These are phyloP conservation scores for Enhydra lutris DNA, from an alignment of 2,113 vertebrate species.

Conservation along the genomic window DNA sequence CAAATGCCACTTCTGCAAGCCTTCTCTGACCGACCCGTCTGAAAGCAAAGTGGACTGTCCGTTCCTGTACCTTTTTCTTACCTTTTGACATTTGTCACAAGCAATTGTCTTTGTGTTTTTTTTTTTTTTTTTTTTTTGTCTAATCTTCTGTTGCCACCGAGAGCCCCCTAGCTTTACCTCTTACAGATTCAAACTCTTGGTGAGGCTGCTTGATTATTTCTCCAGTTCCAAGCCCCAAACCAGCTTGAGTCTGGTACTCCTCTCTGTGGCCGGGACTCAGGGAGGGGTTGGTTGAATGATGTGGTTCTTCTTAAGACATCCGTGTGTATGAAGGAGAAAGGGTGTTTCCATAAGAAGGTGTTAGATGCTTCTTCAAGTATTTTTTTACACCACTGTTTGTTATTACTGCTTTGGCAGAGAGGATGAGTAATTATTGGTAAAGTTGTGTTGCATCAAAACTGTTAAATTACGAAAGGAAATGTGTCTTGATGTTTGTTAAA, in stretches of 20 bases:
- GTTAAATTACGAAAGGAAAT: background rate
- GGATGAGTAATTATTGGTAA: background rate
- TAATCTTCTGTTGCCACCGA: background rate
- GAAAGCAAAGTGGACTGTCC: background rate
- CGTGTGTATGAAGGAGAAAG: background rate
- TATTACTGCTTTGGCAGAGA: background rate
- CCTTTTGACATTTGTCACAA: background rate
- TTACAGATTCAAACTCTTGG: background rate
- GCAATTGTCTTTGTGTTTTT: background rate
- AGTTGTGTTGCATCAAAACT: background rate
- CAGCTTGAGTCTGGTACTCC: background rate
- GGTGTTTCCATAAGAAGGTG: background rate
- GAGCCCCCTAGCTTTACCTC: background rate
- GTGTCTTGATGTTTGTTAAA: background rate
- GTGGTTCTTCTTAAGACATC: background rate
- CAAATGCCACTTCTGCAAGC: background rate
- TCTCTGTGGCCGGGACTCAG: background rate
- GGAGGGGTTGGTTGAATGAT: background rate
- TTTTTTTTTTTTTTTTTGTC: conserved; percentile 1
- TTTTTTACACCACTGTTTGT: background rate
- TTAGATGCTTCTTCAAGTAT: background rate
- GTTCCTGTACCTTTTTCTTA: background rate
- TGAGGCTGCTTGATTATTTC: background rate
- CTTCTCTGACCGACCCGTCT: background rate
- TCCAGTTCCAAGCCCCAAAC: background rate